Percentiles rank a stretch among this genome's conserved stretches.
Evolutionary conservation across 2,797 vertebrate genomes (phyloP).

Genomic region (Novumbra hubbsi): DNA sequence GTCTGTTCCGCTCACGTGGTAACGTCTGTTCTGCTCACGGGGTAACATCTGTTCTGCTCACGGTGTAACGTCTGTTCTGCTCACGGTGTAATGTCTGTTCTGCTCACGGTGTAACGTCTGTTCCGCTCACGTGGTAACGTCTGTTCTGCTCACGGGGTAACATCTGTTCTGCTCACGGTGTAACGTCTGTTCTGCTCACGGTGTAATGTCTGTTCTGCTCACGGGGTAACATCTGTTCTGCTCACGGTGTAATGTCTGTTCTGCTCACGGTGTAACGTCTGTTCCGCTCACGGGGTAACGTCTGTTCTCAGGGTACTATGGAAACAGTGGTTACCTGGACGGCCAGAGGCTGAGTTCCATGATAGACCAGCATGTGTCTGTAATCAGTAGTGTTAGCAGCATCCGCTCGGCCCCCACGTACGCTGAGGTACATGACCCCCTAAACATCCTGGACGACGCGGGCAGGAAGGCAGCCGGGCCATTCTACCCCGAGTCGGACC

Average conservation of each 20-base stretch:
- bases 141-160: not conserved
- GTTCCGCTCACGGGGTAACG: not conserved
- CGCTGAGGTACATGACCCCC: slow-evolving; percentile 89
- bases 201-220: not conserved
- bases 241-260: not conserved
- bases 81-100: not conserved
- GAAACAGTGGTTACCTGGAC: slow-evolving; percentile 82
- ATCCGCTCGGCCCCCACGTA: slow-evolving; percentile 78
- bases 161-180: not conserved
- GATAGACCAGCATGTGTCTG: slow-evolving; percentile 96
- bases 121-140: not conserved
- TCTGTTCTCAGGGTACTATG: slow-evolving; percentile 80
- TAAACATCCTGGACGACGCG: slow-evolving; percentile 89
- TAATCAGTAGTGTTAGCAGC: slow-evolving; percentile 92
- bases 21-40: not conserved
- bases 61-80: not conserved
- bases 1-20: not conserved
- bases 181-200: not conserved
- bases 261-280: not conserved
- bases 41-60: not conserved
- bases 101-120: not conserved
- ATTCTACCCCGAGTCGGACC: slow-evolving; percentile 80
- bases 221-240: not conserved
- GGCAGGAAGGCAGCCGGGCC: slow-evolving; percentile 76
- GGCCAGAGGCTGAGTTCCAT: slow-evolving; percentile 84